These are phyloP conservation scores for mouse (Mus musculus) DNA, from an alignment of 2,113 vertebrate species.

Conservation along the genomic window DNA sequence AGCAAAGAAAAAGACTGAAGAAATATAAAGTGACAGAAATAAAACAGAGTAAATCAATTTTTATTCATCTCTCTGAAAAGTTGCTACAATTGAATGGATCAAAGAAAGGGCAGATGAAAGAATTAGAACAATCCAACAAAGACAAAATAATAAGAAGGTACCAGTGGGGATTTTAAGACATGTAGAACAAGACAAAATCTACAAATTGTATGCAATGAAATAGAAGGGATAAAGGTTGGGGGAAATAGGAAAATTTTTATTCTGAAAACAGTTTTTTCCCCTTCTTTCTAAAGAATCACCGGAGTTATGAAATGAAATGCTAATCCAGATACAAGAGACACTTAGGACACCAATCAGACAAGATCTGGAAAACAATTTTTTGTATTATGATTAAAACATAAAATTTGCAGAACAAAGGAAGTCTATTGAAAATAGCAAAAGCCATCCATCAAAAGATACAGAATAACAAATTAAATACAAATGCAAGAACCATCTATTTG, in stretches of 20 bases:
- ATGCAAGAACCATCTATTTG: not conserved
- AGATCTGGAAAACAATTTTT: not conserved
- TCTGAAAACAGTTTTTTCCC: not conserved
- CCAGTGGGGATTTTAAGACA: not conserved
- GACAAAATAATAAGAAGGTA: not conserved
- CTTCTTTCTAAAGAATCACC: too few species aligned
- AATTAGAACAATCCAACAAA: not conserved
- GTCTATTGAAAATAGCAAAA: not conserved
- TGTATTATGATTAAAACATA: not conserved
- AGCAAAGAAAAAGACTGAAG: not conserved
- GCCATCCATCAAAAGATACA: not conserved
- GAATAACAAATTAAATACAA: not conserved
- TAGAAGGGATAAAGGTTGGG: not conserved
- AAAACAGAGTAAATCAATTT: not conserved
- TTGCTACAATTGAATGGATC: not conserved
- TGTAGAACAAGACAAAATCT: not conserved
- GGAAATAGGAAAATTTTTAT: not conserved
- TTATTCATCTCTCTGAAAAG: not conserved
- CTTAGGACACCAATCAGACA: too few species aligned
- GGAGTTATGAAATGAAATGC: not conserved
- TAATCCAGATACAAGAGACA: not conserved
- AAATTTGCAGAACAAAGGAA: not conserved
- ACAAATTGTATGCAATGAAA: not conserved
- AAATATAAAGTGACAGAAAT: not conserved
- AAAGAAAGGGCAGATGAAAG: not conserved